These are phyloP conservation scores for Griposia aprilina DNA, from an alignment of 2,888 invertebrate genomes.

Conservation along the genomic window DNA sequence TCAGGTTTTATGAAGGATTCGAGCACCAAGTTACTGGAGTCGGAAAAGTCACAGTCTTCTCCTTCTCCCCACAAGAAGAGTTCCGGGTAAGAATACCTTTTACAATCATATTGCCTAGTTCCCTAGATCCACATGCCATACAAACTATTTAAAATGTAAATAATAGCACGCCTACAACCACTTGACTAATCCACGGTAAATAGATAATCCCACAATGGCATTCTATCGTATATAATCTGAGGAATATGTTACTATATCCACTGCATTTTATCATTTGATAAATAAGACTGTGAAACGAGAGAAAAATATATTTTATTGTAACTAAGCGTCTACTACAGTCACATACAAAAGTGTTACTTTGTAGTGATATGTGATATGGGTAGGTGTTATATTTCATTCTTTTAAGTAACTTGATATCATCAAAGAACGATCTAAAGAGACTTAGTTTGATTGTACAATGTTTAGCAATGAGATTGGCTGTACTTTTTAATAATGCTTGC, in stretches of 20 bases:
- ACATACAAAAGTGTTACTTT: neutral
- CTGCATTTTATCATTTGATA: constrained; percentile 50
- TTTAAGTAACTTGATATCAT: neutral
- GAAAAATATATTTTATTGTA: neutral
- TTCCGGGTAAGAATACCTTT: constrained; percentile 82
- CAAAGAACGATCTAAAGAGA: neutral
- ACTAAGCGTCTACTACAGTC: neutral
- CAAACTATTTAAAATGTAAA: constrained; percentile 69
- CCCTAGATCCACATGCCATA: constrained; percentile 37
- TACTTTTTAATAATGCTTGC: neutral
- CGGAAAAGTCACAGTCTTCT: constrained; percentile 85
- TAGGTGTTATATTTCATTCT: neutral
- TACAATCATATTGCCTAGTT: constrained; percentile 23
- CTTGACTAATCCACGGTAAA: constrained; percentile 76
- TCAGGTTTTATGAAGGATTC: constrained; percentile 88
- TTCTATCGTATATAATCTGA: constrained; percentile 53
- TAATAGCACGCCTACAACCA: constrained; percentile 79
- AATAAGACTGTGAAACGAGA: constrained; percentile 57
- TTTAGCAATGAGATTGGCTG: neutral
- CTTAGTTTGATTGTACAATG: neutral
- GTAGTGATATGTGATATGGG: neutral
- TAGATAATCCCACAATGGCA: constrained; percentile 41
- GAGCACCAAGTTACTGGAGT: constrained; percentile 86
- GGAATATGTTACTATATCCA: constrained; percentile 33
- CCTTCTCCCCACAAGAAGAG: constrained; percentile 87